Base-by-base conservation (phyloP, 2,888 invertebrate species). In the Cephalotes varians region DNA sequence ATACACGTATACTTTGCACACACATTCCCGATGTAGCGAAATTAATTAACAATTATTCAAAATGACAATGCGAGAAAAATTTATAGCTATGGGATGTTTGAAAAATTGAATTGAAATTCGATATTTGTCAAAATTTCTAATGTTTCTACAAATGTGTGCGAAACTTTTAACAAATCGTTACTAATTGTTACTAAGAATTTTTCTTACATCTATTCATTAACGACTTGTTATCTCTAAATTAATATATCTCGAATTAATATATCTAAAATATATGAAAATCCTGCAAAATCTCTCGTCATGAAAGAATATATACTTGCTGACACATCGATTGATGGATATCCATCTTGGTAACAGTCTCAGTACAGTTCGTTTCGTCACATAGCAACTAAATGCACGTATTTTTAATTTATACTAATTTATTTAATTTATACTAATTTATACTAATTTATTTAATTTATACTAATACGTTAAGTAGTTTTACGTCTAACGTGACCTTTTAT, bases 11-110 rank as follows among this genome's bases (percentile, higher is more conserved):
- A 58, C 4, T 28, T 44, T n/a, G n/a, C n/a, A n/a, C n/a, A n/a
- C 28, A 10, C 21, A 60, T 60, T 74, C 47, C 15, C 47, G 1
- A 62, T 74, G 18, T 44, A 60, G 21, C 18, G 25, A 74, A 74
- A 60, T 74, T 60, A 60, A 73, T 73, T 47, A 74, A 47, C 60
- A 31, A 34, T 44, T 47, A 31, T 58, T 58, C 40, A 28, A 44
- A 58, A 40, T 58, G 40, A 71, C 71, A 71, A 71, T 71, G 25
- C 31, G 28, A 28, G 44, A 58, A 72, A 56, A 58, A 58, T 58
- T 58, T n/a, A 44, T n/a, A 40, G 28, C 58, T 28, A 40, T 9
- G 31, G 34, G 7, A 72, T 7, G 44, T 40, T 28, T 44, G 72
- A 58, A 58, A 56, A 40, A 58, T 72, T 58, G 18, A 51, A 15